Evolutionary conservation across 2,888 invertebrate genomes (phyloP).

Genomic region (Nemotelus pantherinus): DNA sequence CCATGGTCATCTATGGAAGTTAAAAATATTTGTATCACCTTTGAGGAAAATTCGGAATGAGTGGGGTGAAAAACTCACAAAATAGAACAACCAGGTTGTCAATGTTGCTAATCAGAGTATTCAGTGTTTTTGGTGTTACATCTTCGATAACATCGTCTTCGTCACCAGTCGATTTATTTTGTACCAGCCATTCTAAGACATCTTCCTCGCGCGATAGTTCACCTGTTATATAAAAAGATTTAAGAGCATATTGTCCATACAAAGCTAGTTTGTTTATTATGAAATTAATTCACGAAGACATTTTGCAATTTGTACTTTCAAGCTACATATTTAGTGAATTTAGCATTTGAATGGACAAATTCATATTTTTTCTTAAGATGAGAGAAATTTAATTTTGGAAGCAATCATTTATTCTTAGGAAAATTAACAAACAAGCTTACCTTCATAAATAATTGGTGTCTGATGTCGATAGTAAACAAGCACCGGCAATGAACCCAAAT

Average conservation of each 20-base stretch:
- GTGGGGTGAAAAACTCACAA: constrained; percentile 72
- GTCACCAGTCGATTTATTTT: constrained; percentile 92
- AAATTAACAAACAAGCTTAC: constrained; percentile 65
- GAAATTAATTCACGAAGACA: not conserved
- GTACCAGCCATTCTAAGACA: constrained; percentile 91
- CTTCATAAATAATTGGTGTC: constrained; percentile 94
- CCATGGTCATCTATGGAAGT: constrained; percentile 82
- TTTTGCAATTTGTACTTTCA: not conserved
- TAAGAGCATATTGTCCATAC: not conserved
- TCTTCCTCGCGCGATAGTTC: constrained; percentile 91
- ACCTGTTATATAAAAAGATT: constrained; percentile 67
- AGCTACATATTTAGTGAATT: not conserved
- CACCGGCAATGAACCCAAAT: constrained; percentile 86
- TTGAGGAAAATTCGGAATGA: not conserved
- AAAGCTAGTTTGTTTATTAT: not conserved
- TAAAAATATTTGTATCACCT: not conserved
- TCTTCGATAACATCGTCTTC: constrained; percentile 95
- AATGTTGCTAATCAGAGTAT: constrained; percentile 87
- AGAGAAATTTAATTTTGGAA: not conserved
- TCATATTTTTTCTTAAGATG: not conserved
- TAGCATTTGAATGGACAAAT: not conserved
- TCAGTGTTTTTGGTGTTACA: constrained; percentile 88
- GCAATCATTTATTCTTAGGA: not conserved
- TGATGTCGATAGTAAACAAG: constrained; percentile 93
- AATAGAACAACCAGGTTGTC: constrained; percentile 92